phyloP scores from a whole-genome alignment of 2,888 invertebrate genomes.

The Nemoura dubitans region DNA sequence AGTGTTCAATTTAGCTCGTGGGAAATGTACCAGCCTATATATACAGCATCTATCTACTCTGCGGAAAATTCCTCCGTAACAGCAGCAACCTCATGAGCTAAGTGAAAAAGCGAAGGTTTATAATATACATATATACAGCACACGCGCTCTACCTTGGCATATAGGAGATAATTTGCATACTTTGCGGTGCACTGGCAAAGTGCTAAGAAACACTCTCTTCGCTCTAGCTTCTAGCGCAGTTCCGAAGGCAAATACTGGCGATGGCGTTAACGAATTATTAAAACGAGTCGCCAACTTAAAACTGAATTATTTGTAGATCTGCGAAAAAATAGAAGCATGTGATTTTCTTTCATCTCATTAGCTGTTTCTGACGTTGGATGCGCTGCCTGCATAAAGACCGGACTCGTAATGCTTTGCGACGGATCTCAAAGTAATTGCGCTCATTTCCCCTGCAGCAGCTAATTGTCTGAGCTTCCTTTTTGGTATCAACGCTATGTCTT shows the following conservation, averaged over 20 bases:
- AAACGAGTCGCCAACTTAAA: background rate
- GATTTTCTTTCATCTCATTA: background rate
- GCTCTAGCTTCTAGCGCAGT: background rate
- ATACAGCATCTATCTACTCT: background rate
- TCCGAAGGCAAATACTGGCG: background rate
- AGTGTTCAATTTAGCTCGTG: background rate
- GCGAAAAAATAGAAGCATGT: background rate
- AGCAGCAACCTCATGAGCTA: background rate
- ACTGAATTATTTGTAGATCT: background rate
- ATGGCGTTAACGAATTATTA: background rate
- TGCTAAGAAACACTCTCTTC: background rate
- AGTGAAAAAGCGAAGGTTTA: background rate
- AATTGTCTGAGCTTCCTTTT: background rate
- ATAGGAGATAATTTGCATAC: slow-evolving; percentile 3
- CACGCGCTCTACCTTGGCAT: background rate
- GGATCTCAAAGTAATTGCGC: background rate
- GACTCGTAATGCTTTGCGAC: background rate
- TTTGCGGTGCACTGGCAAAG: background rate
- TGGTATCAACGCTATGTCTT: no score
- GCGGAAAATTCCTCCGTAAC: background rate
- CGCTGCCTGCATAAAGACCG: background rate
- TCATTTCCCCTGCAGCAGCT: background rate
- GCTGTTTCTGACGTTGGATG: background rate
- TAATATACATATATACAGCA: no score
- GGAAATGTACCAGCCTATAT: background rate